Percentiles rank a stretch among this genome's conserved stretches.
phyloP scores from a whole-genome alignment of 2,888 invertebrate genomes.

The Apocheima hispidaria region DNA sequence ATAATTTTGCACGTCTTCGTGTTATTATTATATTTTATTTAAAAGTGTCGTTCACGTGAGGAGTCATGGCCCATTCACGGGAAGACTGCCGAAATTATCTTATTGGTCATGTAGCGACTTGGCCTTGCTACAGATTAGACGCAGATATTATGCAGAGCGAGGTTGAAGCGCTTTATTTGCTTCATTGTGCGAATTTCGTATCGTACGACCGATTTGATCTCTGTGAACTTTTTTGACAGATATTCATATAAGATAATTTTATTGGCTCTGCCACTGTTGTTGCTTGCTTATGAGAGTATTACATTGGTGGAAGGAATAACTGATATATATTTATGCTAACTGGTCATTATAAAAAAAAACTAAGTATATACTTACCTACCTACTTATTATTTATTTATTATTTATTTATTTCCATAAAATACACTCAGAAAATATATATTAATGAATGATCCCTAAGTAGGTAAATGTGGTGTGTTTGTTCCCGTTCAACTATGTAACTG shows the following conservation, averaged over 20 bases:
- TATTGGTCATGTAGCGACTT: slow-evolving; percentile 43
- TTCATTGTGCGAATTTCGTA: slow-evolving; percentile 46
- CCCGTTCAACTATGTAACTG: too few relatives aligned
- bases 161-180: slow-evolving; percentile 54
- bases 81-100: slow-evolving; percentile 45
- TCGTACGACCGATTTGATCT: slow-evolving; percentile 59
- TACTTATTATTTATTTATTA: too few relatives aligned
- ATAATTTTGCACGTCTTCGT: slow-evolving; percentile 16
- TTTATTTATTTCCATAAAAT: too few relatives aligned
- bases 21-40: slow-evolving; percentile 34
- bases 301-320: background rate
- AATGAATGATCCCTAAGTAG: too few relatives aligned
- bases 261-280: background rate
- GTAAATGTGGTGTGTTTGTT: too few relatives aligned
- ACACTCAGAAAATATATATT: too few relatives aligned
- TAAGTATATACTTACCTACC: too few relatives aligned
- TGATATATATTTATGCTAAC: too few relatives aligned
- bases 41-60: slow-evolving; percentile 41
- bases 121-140: slow-evolving; percentile 51
- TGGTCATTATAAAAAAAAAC: too few relatives aligned
- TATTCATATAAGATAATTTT: slow-evolving; percentile 24
- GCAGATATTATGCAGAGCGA: slow-evolving; percentile 44
- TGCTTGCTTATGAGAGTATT: background rate
- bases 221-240: slow-evolving; percentile 47
- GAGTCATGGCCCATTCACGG: slow-evolving; percentile 43